Percentiles rank a stretch among this genome's conserved stretches.
phyloP scores from a whole-genome alignment of 2,888 invertebrate genomes.

The Lithophane ornitopus region DNA sequence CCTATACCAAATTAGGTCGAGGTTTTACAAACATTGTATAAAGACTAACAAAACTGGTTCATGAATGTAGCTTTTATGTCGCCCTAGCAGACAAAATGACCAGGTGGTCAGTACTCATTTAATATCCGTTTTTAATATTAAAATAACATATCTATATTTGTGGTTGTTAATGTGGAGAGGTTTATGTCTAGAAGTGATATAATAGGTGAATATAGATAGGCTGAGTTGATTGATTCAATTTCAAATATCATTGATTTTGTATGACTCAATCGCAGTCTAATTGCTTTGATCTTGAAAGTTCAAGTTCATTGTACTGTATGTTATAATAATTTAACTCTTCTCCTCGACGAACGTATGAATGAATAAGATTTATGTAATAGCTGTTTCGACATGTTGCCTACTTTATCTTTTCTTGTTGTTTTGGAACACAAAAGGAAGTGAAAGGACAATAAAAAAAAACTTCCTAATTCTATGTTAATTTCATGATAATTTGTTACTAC shows the following conservation, averaged over 20 bases:
- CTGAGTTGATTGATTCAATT: not conserved
- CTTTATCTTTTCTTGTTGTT: not conserved
- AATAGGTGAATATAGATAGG: too few species aligned
- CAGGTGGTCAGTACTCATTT: not conserved
- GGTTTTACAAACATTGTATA: not conserved
- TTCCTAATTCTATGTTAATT: not conserved
- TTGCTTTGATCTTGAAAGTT: constrained; percentile 28
- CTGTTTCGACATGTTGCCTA: not conserved
- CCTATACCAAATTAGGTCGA: not conserved
- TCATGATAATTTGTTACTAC: not conserved
- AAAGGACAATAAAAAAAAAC: not conserved
- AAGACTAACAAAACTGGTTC: not conserved
- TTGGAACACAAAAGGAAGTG: not conserved
- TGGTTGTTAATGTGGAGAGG: not conserved
- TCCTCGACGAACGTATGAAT: not conserved
- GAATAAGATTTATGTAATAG: not conserved
- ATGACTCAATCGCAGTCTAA: constrained; percentile 3
- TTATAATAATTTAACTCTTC: not conserved
- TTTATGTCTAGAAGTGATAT: too few species aligned
- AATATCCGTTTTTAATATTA: not conserved
- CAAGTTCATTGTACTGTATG: constrained; percentile 15
- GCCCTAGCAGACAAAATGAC: not conserved
- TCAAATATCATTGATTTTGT: not conserved
- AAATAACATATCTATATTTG: not conserved
- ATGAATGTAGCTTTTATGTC: constrained; percentile 11